A percentile compares a stretch with the other conserved stretches of the same genome.
These are phyloP conservation scores for Tachypleus tridentatus DNA, from an alignment of 1,140 invertebrate genomes.

Conservation along the genomic window DNA sequence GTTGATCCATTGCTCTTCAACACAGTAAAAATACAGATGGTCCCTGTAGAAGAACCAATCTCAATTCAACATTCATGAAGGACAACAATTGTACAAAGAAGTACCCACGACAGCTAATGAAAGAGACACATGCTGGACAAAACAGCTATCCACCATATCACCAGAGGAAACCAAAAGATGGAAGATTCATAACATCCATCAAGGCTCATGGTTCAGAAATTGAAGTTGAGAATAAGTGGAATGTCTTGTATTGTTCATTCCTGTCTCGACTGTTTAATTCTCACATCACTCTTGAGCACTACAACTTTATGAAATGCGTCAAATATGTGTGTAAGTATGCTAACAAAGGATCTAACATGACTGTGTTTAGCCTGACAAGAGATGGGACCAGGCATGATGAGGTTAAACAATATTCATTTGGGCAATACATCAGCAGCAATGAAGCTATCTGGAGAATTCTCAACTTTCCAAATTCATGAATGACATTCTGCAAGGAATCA, in stretches of 20 bases:
- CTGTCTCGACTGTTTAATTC: no score
- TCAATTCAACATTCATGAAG: neutral
- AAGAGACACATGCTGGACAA: neutral
- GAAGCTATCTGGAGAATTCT: slow-evolving; percentile 8
- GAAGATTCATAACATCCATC: neutral
- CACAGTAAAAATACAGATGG: neutral
- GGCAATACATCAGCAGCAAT: slow-evolving; percentile 5
- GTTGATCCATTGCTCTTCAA: neutral
- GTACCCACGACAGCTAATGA: neutral
- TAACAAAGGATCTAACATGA: neutral
- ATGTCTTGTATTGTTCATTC: no score
- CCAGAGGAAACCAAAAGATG: neutral
- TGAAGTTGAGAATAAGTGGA: neutral
- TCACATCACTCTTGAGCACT: neutral
- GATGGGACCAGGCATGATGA: neutral
- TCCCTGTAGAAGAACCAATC: neutral
- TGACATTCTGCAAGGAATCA: neutral
- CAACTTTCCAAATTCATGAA: slow-evolving; percentile 6
- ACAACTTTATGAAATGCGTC: neutral
- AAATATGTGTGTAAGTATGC: neutral
- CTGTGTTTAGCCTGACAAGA: neutral
- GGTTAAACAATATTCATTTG: neutral
- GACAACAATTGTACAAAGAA: neutral
- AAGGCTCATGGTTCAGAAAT: neutral
- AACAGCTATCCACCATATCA: neutral